phyloP scores from a whole-genome alignment of 2,113 vertebrate species.

The Microtus pennsylvanicus region DNA sequence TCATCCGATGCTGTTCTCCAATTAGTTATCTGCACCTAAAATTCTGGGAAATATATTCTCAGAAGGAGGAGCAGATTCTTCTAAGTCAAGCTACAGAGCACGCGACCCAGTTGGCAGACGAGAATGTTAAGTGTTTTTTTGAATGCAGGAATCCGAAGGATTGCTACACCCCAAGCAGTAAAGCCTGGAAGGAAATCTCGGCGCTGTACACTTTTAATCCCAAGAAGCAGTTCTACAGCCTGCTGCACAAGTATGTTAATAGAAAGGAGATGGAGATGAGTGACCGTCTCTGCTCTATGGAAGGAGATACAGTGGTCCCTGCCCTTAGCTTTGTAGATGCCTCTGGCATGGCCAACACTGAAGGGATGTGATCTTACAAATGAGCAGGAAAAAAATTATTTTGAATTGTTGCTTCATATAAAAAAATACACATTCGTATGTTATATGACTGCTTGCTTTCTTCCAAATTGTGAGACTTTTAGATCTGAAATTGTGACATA shows the following conservation, averaged over 20 bases:
- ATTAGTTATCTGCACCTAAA: slow-evolving; percentile 88
- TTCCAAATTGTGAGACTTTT: slow-evolving; percentile 6
- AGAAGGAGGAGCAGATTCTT: slow-evolving; percentile 85
- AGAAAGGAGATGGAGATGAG: neutral
- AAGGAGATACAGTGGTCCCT: neutral
- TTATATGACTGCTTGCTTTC: neutral
- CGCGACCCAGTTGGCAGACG: slow-evolving; percentile 86
- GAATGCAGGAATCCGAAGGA: slow-evolving; percentile 18
- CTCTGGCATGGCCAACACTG: fast-evolving
- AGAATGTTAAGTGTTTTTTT: slow-evolving; percentile 89
- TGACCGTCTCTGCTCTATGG: fast-evolving
- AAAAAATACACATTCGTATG: slow-evolving; percentile 4
- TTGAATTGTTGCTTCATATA: neutral
- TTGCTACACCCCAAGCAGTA: slow-evolving; percentile 77
- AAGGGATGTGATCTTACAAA: neutral
- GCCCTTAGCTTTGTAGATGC: slow-evolving; percentile 82
- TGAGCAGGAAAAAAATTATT: neutral
- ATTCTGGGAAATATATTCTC: slow-evolving; percentile 88
- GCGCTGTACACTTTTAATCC: slow-evolving; percentile 80
- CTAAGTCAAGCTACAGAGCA: slow-evolving; percentile 80
- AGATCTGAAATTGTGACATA: slow-evolving; percentile 9
- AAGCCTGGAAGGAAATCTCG: slow-evolving; percentile 88
- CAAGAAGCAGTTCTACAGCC: slow-evolving; percentile 85
- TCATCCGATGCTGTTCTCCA: slow-evolving; percentile 83
- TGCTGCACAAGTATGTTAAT: slow-evolving; percentile 84